A percentile compares a stretch with the other conserved stretches of the same genome.
Conservation (phyloP, 1,140 invertebrate species). For the Gerris buenoi region DNA sequence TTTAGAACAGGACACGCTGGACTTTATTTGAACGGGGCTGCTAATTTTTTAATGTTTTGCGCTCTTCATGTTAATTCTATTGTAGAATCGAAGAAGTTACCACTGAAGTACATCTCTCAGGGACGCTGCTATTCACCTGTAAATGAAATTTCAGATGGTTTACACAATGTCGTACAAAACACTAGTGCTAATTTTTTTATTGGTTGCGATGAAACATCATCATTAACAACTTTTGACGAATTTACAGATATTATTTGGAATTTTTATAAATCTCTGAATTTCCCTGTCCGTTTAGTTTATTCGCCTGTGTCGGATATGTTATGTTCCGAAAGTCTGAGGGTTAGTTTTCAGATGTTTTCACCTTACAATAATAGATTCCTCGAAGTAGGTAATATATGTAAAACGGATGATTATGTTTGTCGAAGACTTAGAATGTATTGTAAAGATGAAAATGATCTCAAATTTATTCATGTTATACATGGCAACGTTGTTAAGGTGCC, state of each 20-base stretch:
- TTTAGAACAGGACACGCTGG: neutral
- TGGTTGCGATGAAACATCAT: neutral
- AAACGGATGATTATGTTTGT: neutral
- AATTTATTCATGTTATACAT: neutral
- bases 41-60: slow-evolving; percentile 5
- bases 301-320: neutral
- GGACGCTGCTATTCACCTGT: neutral
- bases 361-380: neutral
- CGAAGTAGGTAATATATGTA: neutral
- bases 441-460: neutral
- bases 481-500: neutral
- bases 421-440: neutral
- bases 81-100: neutral
- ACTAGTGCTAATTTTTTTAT: neutral
- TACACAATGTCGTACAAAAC: neutral
- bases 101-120: neutral
- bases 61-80: neutral
- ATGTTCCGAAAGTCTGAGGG: neutral
- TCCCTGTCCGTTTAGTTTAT: neutral
- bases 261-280: neutral
- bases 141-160: neutral
- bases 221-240: neutral
- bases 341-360: neutral
- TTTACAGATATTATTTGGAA: neutral
- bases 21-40: slow-evolving; percentile 3